These are phyloP conservation scores for Drosophila sp. DNA, from an alignment of 1,140 invertebrate genomes.

Conservation along the genomic window DNA sequence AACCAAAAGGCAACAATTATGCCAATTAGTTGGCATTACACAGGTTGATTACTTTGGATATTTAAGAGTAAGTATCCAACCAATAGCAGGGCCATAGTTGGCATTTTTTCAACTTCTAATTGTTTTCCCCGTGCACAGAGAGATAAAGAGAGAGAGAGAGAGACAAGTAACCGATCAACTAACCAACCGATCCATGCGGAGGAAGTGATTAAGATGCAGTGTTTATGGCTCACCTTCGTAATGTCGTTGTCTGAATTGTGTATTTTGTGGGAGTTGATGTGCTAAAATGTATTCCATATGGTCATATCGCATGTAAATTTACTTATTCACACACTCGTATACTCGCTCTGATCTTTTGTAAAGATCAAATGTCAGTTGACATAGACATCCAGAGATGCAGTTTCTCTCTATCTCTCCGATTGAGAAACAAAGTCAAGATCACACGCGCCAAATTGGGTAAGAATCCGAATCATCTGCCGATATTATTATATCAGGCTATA, in stretches of 20 bases:
- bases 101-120: slow-evolving; percentile 54
- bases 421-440: slow-evolving; percentile 71
- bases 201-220: slow-evolving; percentile 70
- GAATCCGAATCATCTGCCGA: slow-evolving; percentile 39
- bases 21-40: slow-evolving; percentile 78
- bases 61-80: slow-evolving; percentile 35
- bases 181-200: slow-evolving; percentile 28
- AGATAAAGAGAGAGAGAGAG: background rate
- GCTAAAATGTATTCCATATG: slow-evolving; percentile 59
- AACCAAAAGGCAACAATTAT: slow-evolving; percentile 61
- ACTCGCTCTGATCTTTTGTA: slow-evolving; percentile 53
- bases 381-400: slow-evolving; percentile 17
- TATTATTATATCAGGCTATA: slow-evolving; percentile 2
- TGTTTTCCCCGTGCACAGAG: slow-evolving; percentile 33
- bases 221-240: slow-evolving; percentile 50
- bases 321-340: slow-evolving; percentile 40
- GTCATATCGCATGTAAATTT: slow-evolving; percentile 30
- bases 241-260: slow-evolving; percentile 36
- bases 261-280: slow-evolving; percentile 39
- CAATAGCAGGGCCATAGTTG: slow-evolving; percentile 50
- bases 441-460: slow-evolving; percentile 61
- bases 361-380: slow-evolving; percentile 72
- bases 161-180: background rate
- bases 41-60: slow-evolving; percentile 68
- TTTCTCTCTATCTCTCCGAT: slow-evolving; percentile 20